Evolutionary conservation across 2,797 vertebrate species (phyloP).

Genomic region (Neostethus bicornis): DNA sequence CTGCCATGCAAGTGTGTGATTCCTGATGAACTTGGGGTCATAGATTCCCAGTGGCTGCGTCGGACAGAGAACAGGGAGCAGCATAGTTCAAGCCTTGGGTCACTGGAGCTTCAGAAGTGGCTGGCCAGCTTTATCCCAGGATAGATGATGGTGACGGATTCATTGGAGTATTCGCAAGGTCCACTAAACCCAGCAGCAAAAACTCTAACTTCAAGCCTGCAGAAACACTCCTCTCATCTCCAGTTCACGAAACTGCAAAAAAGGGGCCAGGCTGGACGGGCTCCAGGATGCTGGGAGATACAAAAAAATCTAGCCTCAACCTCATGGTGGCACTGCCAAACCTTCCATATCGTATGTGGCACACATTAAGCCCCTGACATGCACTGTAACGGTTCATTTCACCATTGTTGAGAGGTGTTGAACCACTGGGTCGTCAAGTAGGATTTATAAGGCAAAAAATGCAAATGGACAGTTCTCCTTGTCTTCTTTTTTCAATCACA

Average conservation of each 20-base stretch:
- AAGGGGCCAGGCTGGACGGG: slow-evolving; percentile 63
- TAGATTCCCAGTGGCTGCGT: slow-evolving; percentile 75
- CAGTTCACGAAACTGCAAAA: slow-evolving; percentile 77
- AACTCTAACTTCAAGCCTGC: slow-evolving; percentile 65
- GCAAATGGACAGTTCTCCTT: slow-evolving; percentile 57
- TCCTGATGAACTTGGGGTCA: slow-evolving; percentile 74
- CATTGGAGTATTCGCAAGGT: slow-evolving; percentile 81
- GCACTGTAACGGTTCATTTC: slow-evolving; percentile 56
- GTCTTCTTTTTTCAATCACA: slow-evolving; percentile 57
- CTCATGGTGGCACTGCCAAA: slow-evolving; percentile 80
- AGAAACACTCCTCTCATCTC: slow-evolving; percentile 75
- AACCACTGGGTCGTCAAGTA: slow-evolving; percentile 58
- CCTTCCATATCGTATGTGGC: slow-evolving; percentile 67
- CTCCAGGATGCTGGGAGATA: slow-evolving; percentile 68
- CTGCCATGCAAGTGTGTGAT: slow-evolving; percentile 72
- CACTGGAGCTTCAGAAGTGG: slow-evolving; percentile 80
- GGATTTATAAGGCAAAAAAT: slow-evolving; percentile 58
- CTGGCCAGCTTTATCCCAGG: slow-evolving; percentile 76
- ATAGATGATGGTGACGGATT: slow-evolving; percentile 77
- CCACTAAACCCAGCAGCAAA: slow-evolving; percentile 79
- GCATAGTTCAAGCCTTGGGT: slow-evolving; percentile 80
- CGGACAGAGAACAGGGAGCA: slow-evolving; percentile 75
- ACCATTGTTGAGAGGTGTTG: slow-evolving; percentile 55
- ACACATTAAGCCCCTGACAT: slow-evolving; percentile 54
- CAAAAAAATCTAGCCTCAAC: slow-evolving; percentile 71